A percentile compares a stretch with the other conserved stretches of the same genome.
Evolutionary conservation across 2,888 invertebrate species (phyloP).

Genomic region (Entomobrya multifasciata): DNA sequence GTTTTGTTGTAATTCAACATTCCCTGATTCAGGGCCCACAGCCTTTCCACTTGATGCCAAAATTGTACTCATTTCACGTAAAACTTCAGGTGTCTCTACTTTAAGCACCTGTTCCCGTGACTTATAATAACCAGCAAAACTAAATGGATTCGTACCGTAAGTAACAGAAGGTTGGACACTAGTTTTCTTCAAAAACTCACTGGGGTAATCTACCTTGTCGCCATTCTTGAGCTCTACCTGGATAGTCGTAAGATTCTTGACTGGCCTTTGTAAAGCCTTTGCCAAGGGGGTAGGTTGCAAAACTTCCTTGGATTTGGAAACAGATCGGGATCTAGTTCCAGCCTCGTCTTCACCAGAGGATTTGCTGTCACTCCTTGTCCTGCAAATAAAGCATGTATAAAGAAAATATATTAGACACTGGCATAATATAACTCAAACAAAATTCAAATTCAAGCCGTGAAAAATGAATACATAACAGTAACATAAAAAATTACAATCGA

Average conservation of each 20-base stretch:
- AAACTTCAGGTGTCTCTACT: constrained; percentile 74
- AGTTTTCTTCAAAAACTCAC: constrained; percentile 66
- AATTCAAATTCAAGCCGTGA: too few species aligned
- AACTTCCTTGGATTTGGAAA: constrained; percentile 59
- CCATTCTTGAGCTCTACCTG: constrained; percentile 67
- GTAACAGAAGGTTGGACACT: constrained; percentile 70
- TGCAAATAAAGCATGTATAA: constrained; percentile 6
- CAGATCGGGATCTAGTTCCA: constrained; percentile 55
- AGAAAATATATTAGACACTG: too few species aligned
- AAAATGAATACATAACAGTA: too few species aligned
- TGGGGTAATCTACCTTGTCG: constrained; percentile 69
- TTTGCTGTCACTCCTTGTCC: constrained; percentile 56
- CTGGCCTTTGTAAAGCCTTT: constrained; percentile 51
- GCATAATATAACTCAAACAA: too few species aligned
- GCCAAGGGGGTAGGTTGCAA: constrained; percentile 70
- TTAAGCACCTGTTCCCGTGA: constrained; percentile 75
- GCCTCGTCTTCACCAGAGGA: constrained; percentile 42
- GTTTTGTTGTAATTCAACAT: constrained; percentile 56
- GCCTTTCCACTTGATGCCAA: constrained; percentile 43
- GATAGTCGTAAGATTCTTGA: constrained; percentile 54
- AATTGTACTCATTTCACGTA: constrained; percentile 74
- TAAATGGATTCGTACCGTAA: constrained; percentile 75
- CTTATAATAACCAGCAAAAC: constrained; percentile 77
- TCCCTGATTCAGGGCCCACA: constrained; percentile 36
- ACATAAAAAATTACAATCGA: too few species aligned